These are phyloP conservation scores for Aphelocoma californica DNA, from an alignment of 2,797 vertebrate genomes.

Conservation along the genomic window DNA sequence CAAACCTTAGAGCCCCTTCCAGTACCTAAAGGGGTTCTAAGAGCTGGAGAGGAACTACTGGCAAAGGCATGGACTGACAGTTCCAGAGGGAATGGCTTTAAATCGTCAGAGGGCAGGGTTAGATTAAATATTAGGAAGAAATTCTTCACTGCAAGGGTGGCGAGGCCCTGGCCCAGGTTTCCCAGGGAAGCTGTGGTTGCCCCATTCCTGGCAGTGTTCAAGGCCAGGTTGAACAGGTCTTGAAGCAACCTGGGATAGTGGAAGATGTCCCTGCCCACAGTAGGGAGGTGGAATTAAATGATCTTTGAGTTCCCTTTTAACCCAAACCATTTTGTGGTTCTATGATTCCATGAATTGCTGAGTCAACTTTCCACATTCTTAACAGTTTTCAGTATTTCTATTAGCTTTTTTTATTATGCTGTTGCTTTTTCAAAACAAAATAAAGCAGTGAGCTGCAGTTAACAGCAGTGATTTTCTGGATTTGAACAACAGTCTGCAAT, in stretches of 20 bases:
- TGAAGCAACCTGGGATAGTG: background rate
- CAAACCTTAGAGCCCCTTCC: background rate
- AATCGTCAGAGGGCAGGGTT: background rate
- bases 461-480: background rate
- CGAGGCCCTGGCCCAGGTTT: background rate
- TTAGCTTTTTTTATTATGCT: background rate
- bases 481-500: background rate
- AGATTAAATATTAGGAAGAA: background rate
- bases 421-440: background rate
- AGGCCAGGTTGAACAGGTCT: background rate
- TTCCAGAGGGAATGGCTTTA: background rate
- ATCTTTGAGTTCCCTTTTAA: background rate
- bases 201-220: background rate
- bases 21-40: background rate
- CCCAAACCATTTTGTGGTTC: background rate
- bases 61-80: background rate
- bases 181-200: background rate
- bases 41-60: background rate
- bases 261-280: background rate
- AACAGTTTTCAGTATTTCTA: background rate
- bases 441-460: background rate
- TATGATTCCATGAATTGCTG: background rate
- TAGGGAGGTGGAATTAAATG: background rate
- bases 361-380: background rate
- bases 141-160: background rate